A percentile compares a stretch with the other conserved stretches of the same genome.
Evolutionary conservation across 1,140 invertebrate genomes (phyloP).

Genomic region (Helicoverpa zea): DNA sequence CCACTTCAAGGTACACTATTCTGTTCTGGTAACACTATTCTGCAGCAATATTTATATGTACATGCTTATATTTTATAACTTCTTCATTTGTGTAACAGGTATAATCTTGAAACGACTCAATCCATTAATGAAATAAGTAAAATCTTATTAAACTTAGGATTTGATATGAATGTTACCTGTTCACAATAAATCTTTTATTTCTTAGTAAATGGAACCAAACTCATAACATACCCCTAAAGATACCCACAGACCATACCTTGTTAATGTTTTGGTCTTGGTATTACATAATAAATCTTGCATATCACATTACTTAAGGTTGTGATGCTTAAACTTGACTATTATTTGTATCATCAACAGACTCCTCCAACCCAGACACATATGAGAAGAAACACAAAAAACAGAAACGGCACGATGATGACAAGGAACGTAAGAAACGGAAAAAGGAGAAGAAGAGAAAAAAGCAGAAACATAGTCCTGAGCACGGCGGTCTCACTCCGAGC

Average conservation of each 20-base stretch:
- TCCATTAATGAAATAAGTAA: no score
- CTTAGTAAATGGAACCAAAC: no score
- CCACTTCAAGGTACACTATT: conserved; percentile 78
- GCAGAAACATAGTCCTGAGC: conserved; percentile 97
- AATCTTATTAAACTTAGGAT: no score
- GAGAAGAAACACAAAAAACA: conserved; percentile 99
- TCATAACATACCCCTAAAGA: no score
- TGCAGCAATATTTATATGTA: neutral
- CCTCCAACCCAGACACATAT: conserved; percentile 93
- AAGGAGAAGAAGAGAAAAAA: conserved; percentile 98
- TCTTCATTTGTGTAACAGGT: neutral
- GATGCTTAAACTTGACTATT: neutral
- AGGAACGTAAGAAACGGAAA: conserved; percentile 97
- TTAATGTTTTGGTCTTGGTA: neutral
- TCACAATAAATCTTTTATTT: no score
- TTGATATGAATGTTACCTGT: no score
- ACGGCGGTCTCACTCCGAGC: conserved; percentile 91
- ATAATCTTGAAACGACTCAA: no score
- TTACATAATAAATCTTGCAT: neutral
- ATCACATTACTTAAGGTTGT: neutral
- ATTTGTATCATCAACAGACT: conserved; percentile 68
- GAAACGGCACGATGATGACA: conserved; percentile 97
- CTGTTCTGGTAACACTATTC: neutral
- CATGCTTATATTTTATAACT: neutral
- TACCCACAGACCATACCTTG: no score